These are phyloP conservation scores for Salmo trutta DNA, from an alignment of 2,797 vertebrate genomes.

Conservation along the genomic window DNA sequence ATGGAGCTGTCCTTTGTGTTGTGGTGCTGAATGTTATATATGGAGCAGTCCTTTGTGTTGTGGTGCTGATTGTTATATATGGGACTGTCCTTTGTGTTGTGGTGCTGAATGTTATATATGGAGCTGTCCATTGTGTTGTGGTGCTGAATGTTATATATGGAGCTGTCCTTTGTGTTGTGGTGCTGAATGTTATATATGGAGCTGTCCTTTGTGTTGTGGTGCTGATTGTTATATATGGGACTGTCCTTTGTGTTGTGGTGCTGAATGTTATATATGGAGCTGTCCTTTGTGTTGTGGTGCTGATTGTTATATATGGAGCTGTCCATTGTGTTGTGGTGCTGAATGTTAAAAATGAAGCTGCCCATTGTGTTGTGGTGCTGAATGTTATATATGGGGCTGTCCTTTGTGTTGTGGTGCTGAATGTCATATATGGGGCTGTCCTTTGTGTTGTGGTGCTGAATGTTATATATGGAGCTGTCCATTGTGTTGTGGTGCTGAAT, in stretches of 20 bases:
- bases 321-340: too few relatives aligned
- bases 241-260: constrained; percentile 21
- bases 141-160: too few relatives aligned
- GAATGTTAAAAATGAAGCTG: too few relatives aligned
- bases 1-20: constrained; percentile 22
- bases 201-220: constrained; percentile 22
- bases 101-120: constrained; percentile 29
- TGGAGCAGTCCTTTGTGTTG: constrained; percentile 22
- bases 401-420: constrained; percentile 22
- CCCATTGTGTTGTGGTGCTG: constrained; percentile 22
- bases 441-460: constrained; percentile 20
- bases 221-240: too few relatives aligned
- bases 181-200: too few relatives aligned
- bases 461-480: too few relatives aligned
- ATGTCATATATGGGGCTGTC: too few relatives aligned
- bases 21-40: constrained; percentile 31
- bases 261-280: too few relatives aligned
- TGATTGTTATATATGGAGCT: constrained; percentile 19
- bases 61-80: too few relatives aligned
- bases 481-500: too few relatives aligned
- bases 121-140: too few relatives aligned
- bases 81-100: constrained; percentile 20
- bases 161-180: constrained; percentile 22
- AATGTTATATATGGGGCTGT: too few relatives aligned
- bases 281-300: constrained; percentile 22